Conservation (phyloP, 2,113 vertebrate species). For the Caranx melampygus region DNA sequence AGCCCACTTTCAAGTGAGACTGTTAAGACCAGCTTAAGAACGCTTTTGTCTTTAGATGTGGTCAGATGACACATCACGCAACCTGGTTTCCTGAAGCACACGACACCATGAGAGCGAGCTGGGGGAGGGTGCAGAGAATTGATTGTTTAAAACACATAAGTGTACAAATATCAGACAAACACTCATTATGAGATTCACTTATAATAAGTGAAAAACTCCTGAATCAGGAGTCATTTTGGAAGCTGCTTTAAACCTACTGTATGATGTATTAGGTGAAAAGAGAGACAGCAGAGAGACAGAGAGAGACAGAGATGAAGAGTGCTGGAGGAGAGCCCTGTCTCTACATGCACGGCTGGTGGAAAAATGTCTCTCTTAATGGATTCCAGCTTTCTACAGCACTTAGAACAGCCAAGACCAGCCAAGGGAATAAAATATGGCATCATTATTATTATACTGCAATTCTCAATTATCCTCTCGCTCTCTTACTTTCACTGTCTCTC, state of each 20-base stretch:
- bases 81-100: background rate
- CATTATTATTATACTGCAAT: constrained; percentile 69
- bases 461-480: constrained; percentile 64
- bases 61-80: background rate
- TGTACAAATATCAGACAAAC: background rate
- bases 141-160: background rate
- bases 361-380: constrained; percentile 79
- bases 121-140: background rate
- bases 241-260: constrained; percentile 21
- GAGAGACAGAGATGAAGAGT: constrained; percentile 62
- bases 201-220: background rate
- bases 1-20: too few relatives aligned
- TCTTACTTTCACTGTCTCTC: constrained; percentile 23
- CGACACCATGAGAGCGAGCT: background rate
- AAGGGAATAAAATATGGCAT: constrained; percentile 74
- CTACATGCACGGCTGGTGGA: constrained; percentile 77
- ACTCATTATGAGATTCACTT: background rate
- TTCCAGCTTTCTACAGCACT: constrained; percentile 76
- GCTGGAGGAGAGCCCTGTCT: constrained; percentile 73
- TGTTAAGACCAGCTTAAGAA: too few relatives aligned
- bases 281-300: constrained; percentile 41
- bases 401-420: constrained; percentile 57
- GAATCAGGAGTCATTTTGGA: constrained; percentile 14
- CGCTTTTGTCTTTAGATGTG: background rate
- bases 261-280: constrained; percentile 43